These are phyloP conservation scores for Ammospiza maritima DNA, from an alignment of 2,797 vertebrate species.

Conservation along the genomic window DNA sequence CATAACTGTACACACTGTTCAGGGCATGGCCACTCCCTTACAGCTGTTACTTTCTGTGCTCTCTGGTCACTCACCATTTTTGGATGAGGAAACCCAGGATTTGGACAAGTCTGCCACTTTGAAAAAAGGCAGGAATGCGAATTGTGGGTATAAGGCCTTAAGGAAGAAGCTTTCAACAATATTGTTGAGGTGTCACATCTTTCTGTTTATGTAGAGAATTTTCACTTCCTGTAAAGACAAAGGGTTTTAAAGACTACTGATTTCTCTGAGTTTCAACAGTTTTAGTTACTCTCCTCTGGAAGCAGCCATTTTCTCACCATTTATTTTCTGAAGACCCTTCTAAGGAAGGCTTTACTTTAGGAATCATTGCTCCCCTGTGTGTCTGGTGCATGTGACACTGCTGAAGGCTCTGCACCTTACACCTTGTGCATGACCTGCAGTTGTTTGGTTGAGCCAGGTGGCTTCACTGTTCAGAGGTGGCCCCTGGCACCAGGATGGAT, in stretches of 20 bases:
- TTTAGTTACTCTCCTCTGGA: not conserved
- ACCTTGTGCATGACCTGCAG: not conserved
- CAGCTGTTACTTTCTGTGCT: not conserved
- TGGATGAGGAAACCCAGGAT: not conserved
- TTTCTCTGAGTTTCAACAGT: not conserved
- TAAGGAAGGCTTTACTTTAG: not conserved
- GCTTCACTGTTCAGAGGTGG: not conserved
- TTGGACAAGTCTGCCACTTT: not conserved
- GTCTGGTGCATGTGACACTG: not conserved
- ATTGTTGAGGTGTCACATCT: not conserved
- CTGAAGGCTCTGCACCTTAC: not conserved
- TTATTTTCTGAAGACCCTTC: not conserved
- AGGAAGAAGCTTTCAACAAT: not conserved
- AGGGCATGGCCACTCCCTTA: not conserved
- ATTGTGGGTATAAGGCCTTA: not conserved
- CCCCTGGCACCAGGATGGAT: not conserved
- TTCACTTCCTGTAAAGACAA: not conserved
- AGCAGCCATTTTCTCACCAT: not conserved
- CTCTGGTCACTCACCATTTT: not conserved
- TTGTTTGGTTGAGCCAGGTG: not conserved
- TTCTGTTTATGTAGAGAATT: not conserved
- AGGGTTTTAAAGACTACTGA: not conserved
- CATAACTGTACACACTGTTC: rapidly evolving
- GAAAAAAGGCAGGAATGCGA: not conserved
- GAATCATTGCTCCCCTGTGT: not conserved